Evolutionary conservation across 1,140 invertebrate genomes (phyloP).

Genomic region (Eumaeus atala): DNA sequence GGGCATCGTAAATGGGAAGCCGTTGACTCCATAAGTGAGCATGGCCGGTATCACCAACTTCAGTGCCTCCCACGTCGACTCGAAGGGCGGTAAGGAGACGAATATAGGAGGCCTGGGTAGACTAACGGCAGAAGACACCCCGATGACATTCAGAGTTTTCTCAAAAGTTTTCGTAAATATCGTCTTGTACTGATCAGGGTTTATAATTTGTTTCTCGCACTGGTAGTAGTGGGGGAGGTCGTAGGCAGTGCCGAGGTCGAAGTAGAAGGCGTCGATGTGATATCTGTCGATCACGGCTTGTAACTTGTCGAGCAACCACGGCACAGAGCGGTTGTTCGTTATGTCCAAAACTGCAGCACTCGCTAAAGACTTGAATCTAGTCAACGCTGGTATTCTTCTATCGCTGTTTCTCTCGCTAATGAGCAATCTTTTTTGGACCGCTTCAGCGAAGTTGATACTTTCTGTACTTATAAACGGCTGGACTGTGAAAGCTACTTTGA

Average conservation of each 20-base stretch:
- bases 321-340: slow-evolving; percentile 84
- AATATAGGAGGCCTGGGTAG: slow-evolving; percentile 90
- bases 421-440: slow-evolving; percentile 81
- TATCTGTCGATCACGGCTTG: slow-evolving; percentile 81
- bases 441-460: slow-evolving; percentile 84
- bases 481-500: slow-evolving; percentile 87
- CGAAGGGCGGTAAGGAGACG: slow-evolving; percentile 88
- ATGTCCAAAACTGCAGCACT: slow-evolving; percentile 89
- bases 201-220: slow-evolving; percentile 81
- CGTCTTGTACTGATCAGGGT: slow-evolving; percentile 88
- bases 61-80: slow-evolving; percentile 92
- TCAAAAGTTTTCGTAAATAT: slow-evolving; percentile 81
- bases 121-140: slow-evolving; percentile 86
- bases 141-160: slow-evolving; percentile 81
- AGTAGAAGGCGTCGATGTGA: slow-evolving; percentile 90
- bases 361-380: slow-evolving; percentile 82
- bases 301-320: slow-evolving; percentile 87
- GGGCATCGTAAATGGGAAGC: slow-evolving; percentile 93
- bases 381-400: slow-evolving; percentile 82
- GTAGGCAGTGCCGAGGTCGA: slow-evolving; percentile 91
- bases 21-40: slow-evolving; percentile 88
- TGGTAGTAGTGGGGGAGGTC: slow-evolving; percentile 91
- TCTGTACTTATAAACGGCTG: slow-evolving; percentile 92
- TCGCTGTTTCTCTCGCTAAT: slow-evolving; percentile 83
- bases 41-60: slow-evolving; percentile 89